Evolutionary conservation across 2,113 vertebrate genomes (phyloP).

Genomic region (Bagarius yarrelli): DNA sequence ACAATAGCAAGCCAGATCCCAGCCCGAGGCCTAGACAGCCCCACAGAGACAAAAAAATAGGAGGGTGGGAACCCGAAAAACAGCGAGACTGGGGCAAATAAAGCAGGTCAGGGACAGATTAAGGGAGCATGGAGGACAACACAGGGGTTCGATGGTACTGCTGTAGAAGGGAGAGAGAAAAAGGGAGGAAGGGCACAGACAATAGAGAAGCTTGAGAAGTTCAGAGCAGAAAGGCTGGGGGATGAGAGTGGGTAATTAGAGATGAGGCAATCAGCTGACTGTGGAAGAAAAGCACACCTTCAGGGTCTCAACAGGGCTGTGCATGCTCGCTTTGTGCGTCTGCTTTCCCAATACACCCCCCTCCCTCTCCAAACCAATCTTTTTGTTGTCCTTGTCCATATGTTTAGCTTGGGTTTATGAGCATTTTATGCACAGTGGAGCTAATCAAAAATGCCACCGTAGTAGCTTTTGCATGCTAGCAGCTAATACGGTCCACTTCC

Average conservation of each 20-base stretch:
- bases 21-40: constrained; percentile 73
- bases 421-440: constrained; percentile 66
- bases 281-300: constrained; percentile 58
- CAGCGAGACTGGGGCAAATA: constrained; percentile 61
- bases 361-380: constrained; percentile 64
- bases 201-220: constrained; percentile 42
- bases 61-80: constrained; percentile 59
- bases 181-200: constrained; percentile 32
- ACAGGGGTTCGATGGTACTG: constrained; percentile 34
- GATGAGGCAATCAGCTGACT: constrained; percentile 58
- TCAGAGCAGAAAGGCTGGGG: constrained; percentile 34
- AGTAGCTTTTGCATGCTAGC: constrained; percentile 7
- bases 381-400: constrained; percentile 66
- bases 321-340: constrained; percentile 69
- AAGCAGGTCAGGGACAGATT: constrained; percentile 78
- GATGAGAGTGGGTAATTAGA: constrained; percentile 53
- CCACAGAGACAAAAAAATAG: constrained; percentile 51
- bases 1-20: constrained; percentile 74
- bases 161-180: constrained; percentile 33
- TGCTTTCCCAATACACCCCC: constrained; percentile 35
- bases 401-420: constrained; percentile 71
- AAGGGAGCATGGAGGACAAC: constrained; percentile 57
- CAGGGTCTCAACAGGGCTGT: constrained; percentile 62
- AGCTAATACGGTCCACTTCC: background rate
- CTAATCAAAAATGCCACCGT: constrained; percentile 2